Percentiles rank a stretch among this genome's conserved stretches.
Conservation (phyloP, 2,113 vertebrate genomes). For the Pedetes capensis region DNA sequence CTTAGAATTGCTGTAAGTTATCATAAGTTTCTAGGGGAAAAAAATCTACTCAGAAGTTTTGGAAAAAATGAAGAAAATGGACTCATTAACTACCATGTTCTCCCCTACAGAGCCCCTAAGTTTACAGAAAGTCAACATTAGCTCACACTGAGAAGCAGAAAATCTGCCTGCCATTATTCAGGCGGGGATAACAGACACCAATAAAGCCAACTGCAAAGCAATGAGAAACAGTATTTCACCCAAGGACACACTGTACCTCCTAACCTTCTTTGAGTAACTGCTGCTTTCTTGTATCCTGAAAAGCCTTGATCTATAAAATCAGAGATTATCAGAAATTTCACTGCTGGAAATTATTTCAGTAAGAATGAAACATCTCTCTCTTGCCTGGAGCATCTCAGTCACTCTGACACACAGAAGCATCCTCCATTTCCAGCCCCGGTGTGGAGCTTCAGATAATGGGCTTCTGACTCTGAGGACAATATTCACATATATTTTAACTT, state of each 20-base stretch:
- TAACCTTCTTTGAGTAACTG: background rate
- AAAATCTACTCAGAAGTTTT: background rate
- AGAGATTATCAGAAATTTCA: background rate
- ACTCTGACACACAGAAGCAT: background rate
- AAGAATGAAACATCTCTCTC: background rate
- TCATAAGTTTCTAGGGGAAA: background rate
- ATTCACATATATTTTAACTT: background rate
- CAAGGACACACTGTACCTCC: background rate
- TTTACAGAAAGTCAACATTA: conserved; percentile 4
- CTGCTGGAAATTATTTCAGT: background rate
- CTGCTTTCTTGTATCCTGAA: background rate
- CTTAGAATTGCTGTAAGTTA: background rate
- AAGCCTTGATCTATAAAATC: background rate
- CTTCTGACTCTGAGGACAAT: background rate
- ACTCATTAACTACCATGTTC: background rate
- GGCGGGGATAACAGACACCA: background rate
- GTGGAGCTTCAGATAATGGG: background rate
- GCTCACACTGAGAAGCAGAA: background rate
- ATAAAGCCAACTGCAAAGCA: background rate
- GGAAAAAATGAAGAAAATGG: background rate
- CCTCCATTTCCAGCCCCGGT: background rate
- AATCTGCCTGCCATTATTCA: background rate
- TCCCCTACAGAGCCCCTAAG: background rate
- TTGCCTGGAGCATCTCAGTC: background rate
- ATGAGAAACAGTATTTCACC: background rate